Evolutionary conservation across 2,888 invertebrate species (phyloP), one percentile per base, ranked within the genome.

Genomic region (Yponomeuta evonymella): DNA sequence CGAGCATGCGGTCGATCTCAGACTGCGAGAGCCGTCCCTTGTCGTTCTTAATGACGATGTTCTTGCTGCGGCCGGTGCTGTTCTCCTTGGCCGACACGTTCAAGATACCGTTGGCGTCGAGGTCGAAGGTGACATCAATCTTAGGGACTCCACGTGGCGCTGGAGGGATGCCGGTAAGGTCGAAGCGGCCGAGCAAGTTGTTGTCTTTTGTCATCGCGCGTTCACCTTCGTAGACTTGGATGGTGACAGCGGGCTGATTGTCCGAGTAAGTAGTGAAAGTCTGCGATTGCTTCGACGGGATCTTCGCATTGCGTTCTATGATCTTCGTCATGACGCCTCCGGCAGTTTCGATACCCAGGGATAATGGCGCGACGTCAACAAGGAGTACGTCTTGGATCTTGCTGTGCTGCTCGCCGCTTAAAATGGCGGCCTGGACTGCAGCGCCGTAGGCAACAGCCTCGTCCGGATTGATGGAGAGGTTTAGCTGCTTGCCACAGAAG

Each of bases 41-140:
- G 87, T 97, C 96, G 85, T 97, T 97, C 80, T 95, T 96, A 76
- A 97, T 97, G 63, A 95, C 95, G 73, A 97, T 96, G 79, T 95
- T 95, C 83, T 95, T 95, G 70, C 94, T 94, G 75, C 95, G 95
- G 30, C 94, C 94, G 0, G 94, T 93, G 76, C 94, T 93, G 82
- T 93, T 94, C 74, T 94, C 94, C 75, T 95, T 94, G n/a, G 97
- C 97, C 0, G 96, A 95, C 0, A 98, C 97, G 83, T 97, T 97
- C 72, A 97, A 86, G 75, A 96, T 96, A 29, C 96, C 96, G 81
- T 96, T 96, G 12, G 95, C 95, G 79, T 96, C 96, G 74, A 96
- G 83, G 79, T 96, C 96, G 81, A 96, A 96, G 30, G 95, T 95
- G 43, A 95, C 95, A 73, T 94, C 95, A 75, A 95, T 94, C 80